Conservation (phyloP, 2,797 vertebrate species). For the Hypotaenidia okinawae region DNA sequence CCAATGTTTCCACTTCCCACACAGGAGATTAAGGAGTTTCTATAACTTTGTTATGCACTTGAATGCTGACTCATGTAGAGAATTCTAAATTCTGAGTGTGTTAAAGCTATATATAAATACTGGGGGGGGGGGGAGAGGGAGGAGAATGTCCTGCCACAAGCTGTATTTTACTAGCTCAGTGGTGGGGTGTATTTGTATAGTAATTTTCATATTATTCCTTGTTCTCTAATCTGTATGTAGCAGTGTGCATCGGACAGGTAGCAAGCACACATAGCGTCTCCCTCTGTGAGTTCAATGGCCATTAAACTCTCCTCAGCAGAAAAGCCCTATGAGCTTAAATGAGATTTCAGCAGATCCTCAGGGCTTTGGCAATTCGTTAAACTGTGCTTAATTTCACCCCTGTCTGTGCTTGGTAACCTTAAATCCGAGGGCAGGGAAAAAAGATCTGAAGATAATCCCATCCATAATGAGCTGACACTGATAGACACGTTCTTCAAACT, state of each 20-base stretch:
- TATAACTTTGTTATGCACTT: background rate
- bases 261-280: background rate
- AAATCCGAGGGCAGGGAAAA: background rate
- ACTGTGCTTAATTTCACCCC: background rate
- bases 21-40: constrained; percentile 3
- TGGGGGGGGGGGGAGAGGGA: constrained; percentile 3
- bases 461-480: background rate
- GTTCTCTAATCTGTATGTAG: background rate
- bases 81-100: background rate
- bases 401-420: background rate
- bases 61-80: background rate
- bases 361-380: background rate
- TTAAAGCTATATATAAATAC: constrained; percentile 25
- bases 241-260: background rate
- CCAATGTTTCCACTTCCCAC: background rate
- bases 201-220: constrained; percentile 7
- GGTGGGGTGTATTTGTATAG: background rate
- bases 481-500: background rate
- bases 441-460: background rate
- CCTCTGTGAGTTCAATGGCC: background rate
- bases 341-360: background rate
- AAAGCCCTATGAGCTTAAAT: background rate
- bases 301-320: constrained; percentile 8
- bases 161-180: constrained; percentile 35
- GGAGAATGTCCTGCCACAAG: constrained; percentile 21